Evolutionary conservation across 2,888 invertebrate species (phyloP).

Genomic region (Metalampra italica): DNA sequence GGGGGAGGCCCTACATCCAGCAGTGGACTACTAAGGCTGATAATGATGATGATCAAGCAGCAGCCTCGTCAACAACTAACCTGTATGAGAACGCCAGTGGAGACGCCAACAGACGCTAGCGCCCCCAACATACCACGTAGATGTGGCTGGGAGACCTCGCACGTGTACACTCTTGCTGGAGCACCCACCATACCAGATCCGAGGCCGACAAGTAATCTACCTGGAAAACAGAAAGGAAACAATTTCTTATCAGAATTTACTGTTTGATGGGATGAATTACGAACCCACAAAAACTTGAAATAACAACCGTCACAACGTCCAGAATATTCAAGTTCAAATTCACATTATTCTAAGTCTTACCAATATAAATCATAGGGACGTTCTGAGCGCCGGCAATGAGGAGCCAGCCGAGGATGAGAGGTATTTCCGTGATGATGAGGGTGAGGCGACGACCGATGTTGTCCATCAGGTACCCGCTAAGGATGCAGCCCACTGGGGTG

Average conservation of each 20-base stretch:
- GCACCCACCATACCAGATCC: constrained; percentile 86
- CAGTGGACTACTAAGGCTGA: too few relatives aligned
- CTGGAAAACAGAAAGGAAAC: constrained; percentile 27
- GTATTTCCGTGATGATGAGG: constrained; percentile 81
- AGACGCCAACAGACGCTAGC: constrained; percentile 84
- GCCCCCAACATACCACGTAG: constrained; percentile 86
- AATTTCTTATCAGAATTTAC: background rate
- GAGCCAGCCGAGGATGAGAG: constrained; percentile 83
- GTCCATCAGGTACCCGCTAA: constrained; percentile 86
- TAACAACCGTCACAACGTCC: too few relatives aligned
- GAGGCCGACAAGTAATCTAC: constrained; percentile 81
- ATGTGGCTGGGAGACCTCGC: constrained; percentile 85
- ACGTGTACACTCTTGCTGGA: constrained; percentile 83
- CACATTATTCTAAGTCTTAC: constrained; percentile 35
- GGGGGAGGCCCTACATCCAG: too few relatives aligned
- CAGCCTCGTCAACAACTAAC: constrained; percentile 26
- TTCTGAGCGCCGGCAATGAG: constrained; percentile 79
- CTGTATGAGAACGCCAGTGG: constrained; percentile 82
- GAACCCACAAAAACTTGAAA: too few relatives aligned
- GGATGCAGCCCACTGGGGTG: constrained; percentile 83
- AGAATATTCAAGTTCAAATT: too few relatives aligned
- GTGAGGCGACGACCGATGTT: constrained; percentile 81
- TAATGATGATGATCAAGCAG: too few relatives aligned
- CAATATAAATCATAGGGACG: constrained; percentile 80
- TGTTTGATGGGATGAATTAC: too few relatives aligned